Evolutionary conservation across 2,888 invertebrate species (phyloP).

Genomic region (Acronicta aceris): DNA sequence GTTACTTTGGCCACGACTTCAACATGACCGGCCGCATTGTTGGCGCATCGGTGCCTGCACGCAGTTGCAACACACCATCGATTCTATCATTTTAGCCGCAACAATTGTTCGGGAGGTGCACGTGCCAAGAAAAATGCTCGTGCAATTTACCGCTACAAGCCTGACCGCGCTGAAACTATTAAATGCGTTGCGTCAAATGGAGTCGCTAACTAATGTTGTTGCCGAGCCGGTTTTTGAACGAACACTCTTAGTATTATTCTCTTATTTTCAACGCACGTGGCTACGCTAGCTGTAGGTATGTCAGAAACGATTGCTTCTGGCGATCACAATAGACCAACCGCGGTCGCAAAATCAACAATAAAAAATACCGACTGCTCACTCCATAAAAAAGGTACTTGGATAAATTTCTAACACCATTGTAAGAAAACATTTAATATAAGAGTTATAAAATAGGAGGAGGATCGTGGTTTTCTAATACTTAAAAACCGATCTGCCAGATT

Average conservation of each 20-base stretch:
- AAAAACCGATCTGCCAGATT: too few relatives aligned
- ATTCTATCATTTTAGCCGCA: constrained; percentile 61
- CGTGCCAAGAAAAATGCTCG: constrained; percentile 69
- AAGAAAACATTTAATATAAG: too few relatives aligned
- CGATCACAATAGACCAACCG: too few relatives aligned
- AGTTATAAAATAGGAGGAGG: too few relatives aligned
- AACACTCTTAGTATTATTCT: constrained; percentile 23
- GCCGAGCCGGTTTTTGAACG: constrained; percentile 40
- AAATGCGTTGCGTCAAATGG: constrained; percentile 62
- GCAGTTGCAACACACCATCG: constrained; percentile 66
- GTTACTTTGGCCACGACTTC: constrained; percentile 57
- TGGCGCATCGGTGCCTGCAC: constrained; percentile 37
- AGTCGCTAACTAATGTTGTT: constrained; percentile 37
- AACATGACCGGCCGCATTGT: constrained; percentile 55
- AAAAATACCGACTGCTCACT: too few relatives aligned
- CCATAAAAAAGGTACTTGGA: too few relatives aligned
- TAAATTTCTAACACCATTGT: too few relatives aligned
- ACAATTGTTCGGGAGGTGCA: constrained; percentile 56
- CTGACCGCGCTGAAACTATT: constrained; percentile 70
- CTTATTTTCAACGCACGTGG: constrained; percentile 16
- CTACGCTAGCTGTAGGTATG: background rate
- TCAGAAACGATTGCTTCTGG: background rate
- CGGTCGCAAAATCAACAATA: too few relatives aligned
- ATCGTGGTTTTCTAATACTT: too few relatives aligned
- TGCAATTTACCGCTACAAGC: constrained; percentile 70